Evolutionary conservation across 2,797 vertebrate genomes (phyloP).

Genomic region (Smutsia temminckii): DNA sequence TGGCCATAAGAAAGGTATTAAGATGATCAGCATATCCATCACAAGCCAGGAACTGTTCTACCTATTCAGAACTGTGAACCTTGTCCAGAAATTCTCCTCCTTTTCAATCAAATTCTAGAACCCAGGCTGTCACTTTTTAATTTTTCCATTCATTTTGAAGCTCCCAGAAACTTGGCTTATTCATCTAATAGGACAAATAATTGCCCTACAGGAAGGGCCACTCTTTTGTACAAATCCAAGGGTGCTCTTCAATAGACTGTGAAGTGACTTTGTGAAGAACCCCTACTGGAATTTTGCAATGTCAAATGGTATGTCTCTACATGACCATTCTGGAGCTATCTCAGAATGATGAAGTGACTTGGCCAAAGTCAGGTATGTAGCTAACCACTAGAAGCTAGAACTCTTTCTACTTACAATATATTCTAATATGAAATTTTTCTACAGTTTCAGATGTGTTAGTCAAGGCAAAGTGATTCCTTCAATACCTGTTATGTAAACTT

Average conservation of each 20-base stretch:
- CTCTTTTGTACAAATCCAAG: not conserved
- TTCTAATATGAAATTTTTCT: not conserved
- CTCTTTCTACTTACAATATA: not conserved
- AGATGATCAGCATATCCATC: not conserved
- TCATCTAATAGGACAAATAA: not conserved
- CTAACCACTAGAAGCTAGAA: not conserved
- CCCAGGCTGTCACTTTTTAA: not conserved
- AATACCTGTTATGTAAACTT: not conserved
- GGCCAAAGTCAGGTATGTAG: not conserved
- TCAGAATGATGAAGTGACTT: not conserved
- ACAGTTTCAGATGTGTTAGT: not conserved
- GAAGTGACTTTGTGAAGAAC: not conserved
- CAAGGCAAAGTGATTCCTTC: not conserved
- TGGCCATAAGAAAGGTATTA: not conserved
- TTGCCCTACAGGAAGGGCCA: not conserved
- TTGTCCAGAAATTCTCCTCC: not conserved
- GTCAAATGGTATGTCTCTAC: not conserved
- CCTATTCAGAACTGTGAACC: not conserved
- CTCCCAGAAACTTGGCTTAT: not conserved
- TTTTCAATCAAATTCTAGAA: slow-evolving; percentile 8
- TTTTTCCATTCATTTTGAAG: not conserved
- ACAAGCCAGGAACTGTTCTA: not conserved
- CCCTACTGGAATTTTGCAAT: not conserved
- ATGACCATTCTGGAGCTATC: not conserved
- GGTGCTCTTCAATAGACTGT: not conserved